Conservation (phyloP, 1,140 invertebrate species). For the Gryllus bimaculatus region DNA sequence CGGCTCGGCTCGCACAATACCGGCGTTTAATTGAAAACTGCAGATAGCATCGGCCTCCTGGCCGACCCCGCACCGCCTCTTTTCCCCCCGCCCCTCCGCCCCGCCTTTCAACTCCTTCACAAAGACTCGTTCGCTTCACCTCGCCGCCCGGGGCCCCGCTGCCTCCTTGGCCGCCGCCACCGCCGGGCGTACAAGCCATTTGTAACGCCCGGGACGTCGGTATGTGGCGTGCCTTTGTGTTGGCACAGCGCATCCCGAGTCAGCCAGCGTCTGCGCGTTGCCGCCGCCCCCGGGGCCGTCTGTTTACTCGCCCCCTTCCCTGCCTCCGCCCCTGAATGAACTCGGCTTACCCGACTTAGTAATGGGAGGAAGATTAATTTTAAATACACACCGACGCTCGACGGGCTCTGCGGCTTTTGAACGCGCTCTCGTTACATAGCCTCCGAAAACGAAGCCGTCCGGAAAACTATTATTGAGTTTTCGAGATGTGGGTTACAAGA, state of each 20-base stretch:
- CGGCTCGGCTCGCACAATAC: neutral
- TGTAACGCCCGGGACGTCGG: neutral
- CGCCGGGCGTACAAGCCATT: neutral
- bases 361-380: slow-evolving; percentile 5
- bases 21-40: neutral
- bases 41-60: neutral
- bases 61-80: too few species aligned
- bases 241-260: too few species aligned
- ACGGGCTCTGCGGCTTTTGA: neutral
- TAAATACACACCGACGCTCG: neutral
- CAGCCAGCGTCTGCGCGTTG: too few species aligned
- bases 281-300: too few species aligned
- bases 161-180: too few species aligned
- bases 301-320: neutral
- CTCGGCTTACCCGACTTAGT: neutral
- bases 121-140: neutral
- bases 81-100: too few species aligned
- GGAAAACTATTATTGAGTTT: slow-evolving; percentile 5
- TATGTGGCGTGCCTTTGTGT: neutral
- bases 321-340: neutral
- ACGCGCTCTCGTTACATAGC: neutral
- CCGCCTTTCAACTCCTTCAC: neutral
- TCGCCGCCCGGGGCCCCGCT: neutral
- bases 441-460: neutral
- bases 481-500: slow-evolving; percentile 3